Percentiles rank a stretch among this genome's conserved stretches.
phyloP scores from a whole-genome alignment of 2,797 vertebrate species.

The Ptychadena robeensis region DNA sequence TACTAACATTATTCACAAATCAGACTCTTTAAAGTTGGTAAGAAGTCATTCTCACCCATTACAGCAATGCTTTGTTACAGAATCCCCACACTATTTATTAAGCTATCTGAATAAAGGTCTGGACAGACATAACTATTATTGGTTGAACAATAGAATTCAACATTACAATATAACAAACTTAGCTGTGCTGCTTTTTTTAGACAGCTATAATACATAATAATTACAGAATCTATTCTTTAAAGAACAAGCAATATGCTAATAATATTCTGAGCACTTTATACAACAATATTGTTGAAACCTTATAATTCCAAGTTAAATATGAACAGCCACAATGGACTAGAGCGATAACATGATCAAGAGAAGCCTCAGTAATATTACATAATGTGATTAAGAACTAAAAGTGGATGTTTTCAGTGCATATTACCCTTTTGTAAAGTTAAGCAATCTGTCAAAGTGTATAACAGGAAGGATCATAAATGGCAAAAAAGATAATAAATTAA shows the following conservation, averaged over 20 bases:
- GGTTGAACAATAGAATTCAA: not conserved
- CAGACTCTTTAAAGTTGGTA: not conserved
- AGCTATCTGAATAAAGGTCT: not conserved
- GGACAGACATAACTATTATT: not conserved
- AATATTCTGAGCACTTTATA: not conserved
- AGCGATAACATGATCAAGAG: not conserved
- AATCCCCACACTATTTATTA: not conserved
- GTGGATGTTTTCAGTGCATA: not conserved
- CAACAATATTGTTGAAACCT: not conserved
- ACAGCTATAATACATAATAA: not conserved
- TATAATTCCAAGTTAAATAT: not conserved
- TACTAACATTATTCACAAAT: not conserved
- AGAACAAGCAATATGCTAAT: not conserved
- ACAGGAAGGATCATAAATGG: slow-evolving; percentile 11
- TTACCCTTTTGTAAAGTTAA: not conserved
- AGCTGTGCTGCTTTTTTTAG: not conserved
- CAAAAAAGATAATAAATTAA: not conserved
- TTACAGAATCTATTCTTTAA: not conserved
- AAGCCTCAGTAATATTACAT: not conserved
- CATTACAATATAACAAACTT: not conserved
- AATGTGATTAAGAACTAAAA: not conserved
- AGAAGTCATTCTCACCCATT: not conserved
- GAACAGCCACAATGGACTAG: not conserved
- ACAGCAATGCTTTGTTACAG: not conserved
- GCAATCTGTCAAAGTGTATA: not conserved